Base-by-base conservation (phyloP, 2,888 invertebrate species). In the Drosophila mercatorum region DNA sequence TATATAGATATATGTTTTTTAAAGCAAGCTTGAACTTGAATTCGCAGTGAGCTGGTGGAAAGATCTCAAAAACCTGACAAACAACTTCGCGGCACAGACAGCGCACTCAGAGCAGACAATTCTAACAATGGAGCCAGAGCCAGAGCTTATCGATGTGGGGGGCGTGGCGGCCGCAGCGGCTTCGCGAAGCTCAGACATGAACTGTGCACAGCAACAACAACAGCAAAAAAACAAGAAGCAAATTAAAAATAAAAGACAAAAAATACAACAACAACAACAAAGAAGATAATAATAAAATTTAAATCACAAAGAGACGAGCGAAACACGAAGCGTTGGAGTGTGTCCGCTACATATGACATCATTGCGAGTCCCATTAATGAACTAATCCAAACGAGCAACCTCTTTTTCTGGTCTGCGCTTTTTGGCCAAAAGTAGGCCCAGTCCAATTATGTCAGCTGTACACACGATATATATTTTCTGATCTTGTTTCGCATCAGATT, bases 261-360 rank as follows among this genome's bases (percentile, higher is more conserved):
- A 46, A 46, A 68, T 41, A 49, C 31, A 58, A 53, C 66, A 49
- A 53, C 66, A 49, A 69, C 22, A 58, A 17, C 17, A 17, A 17
- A 17, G 65, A 73, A 65, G 68, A 77, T 59, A 74, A 67, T 67
- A 78, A 81, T 69, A 62, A 80, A 83, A 86, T 80, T 76, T 72
- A 75, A 86, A 88, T 72, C 72, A 80, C 75, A 80, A 62, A 68
- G 41, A 64, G 51, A 11, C 65, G 22, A 65, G 55, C 57, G 58
- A 67, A 70, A 74, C 66, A 58, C 59, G 46, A 88, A 62, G 83
- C 86, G 79, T 77, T 73, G 81, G 83, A 83, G 81, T 89, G 83
- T 89, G 63, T 69, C 83, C 68, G 73, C 59, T 57, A 61, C 59
- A 60, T 78, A 85, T 83, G 86, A 89, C 80, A 87, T 89, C 88